phyloP scores from a whole-genome alignment of 2,888 invertebrate species.

The Sisyra nigra region DNA sequence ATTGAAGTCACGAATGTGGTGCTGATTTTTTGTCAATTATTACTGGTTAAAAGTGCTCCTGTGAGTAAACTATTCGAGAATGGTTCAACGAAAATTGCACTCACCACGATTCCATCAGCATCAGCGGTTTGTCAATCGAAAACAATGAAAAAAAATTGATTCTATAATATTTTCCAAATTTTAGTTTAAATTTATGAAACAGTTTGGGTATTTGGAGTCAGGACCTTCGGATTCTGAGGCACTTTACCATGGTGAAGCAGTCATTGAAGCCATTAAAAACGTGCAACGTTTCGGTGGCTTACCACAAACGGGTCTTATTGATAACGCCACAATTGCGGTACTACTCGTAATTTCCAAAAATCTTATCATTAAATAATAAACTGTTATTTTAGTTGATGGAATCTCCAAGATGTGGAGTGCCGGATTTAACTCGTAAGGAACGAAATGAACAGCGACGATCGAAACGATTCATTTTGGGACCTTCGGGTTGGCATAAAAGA shows the following conservation, averaged over 20 bases:
- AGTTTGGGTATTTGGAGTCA: conserved; percentile 48
- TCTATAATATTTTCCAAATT: no score
- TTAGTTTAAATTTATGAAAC: conserved; percentile 48
- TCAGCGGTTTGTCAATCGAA: no score
- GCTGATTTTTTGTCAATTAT: no score
- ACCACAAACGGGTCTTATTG: conserved; percentile 47
- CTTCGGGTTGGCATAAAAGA: conserved; percentile 51
- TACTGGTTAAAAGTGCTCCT: no score
- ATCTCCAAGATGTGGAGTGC: conserved; percentile 52
- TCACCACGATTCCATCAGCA: no score
- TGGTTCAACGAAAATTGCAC: no score
- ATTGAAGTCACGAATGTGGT: no score
- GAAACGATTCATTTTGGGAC: conserved; percentile 42
- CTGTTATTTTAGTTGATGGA: conserved; percentile 39
- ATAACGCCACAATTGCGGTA: conserved; percentile 44
- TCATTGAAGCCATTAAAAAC: conserved; percentile 43
- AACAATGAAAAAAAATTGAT: no score
- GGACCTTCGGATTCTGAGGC: conserved; percentile 35
- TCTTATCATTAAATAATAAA: neutral
- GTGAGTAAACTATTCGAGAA: no score
- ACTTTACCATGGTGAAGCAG: conserved; percentile 42
- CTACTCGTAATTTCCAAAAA: conserved; percentile 9
- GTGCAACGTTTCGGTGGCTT: conserved; percentile 59
- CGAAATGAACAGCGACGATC: conserved; percentile 19
- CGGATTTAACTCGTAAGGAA: conserved; percentile 35